Conservation (phyloP, 2,113 vertebrate species). For the Ailurus styani region DNA sequence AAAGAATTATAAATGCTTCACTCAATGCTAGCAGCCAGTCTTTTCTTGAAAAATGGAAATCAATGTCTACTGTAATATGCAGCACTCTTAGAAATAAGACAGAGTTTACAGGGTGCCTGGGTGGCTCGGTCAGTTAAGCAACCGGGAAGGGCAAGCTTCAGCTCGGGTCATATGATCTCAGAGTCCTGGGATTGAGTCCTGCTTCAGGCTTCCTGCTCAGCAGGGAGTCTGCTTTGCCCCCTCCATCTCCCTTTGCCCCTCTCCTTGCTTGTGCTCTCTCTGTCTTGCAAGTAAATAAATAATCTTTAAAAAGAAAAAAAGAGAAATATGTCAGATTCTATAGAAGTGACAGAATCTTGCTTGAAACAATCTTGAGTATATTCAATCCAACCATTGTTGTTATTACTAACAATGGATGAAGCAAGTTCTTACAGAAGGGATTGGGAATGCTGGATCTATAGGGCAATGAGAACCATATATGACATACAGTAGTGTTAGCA, state of each 20-base stretch:
- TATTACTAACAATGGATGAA: neutral
- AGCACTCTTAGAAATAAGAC: neutral
- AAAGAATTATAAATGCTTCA: slow-evolving; percentile 16
- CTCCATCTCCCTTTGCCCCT: neutral
- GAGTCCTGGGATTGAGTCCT: neutral
- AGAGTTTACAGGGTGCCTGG: too few relatives aligned
- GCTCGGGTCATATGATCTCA: neutral
- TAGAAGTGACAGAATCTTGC: neutral
- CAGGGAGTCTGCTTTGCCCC: neutral
- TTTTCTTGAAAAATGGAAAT: slow-evolving; percentile 35
- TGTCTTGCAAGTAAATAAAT: neutral
- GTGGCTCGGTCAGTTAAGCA: too few relatives aligned
- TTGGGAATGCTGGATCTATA: neutral
- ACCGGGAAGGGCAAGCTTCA: neutral
- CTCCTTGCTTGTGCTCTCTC: neutral
- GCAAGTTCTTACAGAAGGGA: neutral
- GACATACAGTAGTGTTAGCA: fast-evolving
- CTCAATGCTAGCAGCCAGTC: neutral
- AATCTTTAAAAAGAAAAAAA: neutral
- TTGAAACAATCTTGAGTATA: neutral
- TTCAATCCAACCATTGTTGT: neutral
- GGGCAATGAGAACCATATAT: fast-evolving
- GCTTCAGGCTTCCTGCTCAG: neutral
- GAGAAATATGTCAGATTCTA: neutral
- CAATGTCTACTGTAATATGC: neutral